A percentile compares a stretch with the other conserved stretches of the same genome.
Evolutionary conservation across 2,797 vertebrate genomes (phyloP).

Genomic region (Xerus rutilus): DNA sequence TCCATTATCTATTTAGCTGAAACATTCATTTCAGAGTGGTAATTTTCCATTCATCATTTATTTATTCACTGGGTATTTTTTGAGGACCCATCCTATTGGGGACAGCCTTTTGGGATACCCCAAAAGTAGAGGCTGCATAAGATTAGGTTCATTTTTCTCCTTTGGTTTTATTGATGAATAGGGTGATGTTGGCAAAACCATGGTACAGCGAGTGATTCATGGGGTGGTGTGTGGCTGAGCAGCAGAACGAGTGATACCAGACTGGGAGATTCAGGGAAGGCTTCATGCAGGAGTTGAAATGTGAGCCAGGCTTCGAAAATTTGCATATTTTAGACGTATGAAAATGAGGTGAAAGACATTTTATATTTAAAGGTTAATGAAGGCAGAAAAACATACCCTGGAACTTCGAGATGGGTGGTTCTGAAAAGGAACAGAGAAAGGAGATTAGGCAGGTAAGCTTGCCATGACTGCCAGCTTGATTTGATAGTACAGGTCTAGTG

Average conservation of each 20-base stretch:
- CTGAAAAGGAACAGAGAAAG: background rate
- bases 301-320: conserved; percentile 42
- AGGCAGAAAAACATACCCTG: background rate
- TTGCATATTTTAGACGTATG: background rate
- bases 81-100: background rate
- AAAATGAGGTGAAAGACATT: conserved; percentile 27
- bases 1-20: conserved; percentile 37
- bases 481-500: background rate
- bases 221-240: background rate
- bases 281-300: background rate
- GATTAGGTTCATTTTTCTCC: background rate
- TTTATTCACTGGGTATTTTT: conserved; percentile 32
- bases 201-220: background rate
- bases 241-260: background rate
- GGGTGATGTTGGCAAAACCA: background rate
- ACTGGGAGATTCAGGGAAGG: background rate
- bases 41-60: conserved; percentile 46
- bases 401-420: background rate
- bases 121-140: background rate
- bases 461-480: background rate
- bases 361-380: conserved; percentile 18
- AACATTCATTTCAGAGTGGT: conserved; percentile 20
- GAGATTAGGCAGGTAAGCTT: background rate
- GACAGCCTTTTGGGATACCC: background rate
- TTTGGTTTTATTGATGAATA: background rate